These are phyloP conservation scores for Pollenia labialis DNA, from an alignment of 2,888 invertebrate genomes.

Conservation along the genomic window DNA sequence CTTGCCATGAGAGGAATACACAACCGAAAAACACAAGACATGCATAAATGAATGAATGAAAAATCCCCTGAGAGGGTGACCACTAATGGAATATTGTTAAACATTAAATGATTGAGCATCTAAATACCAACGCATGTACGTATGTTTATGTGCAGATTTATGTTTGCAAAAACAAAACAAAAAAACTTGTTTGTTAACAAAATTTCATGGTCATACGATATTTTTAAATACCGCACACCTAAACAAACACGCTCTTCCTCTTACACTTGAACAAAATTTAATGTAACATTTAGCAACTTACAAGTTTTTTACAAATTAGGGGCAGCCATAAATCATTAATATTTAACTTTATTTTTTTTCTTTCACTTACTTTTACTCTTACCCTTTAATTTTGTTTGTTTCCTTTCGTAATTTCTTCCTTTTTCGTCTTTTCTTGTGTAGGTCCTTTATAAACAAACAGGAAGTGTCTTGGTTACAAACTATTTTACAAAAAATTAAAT, in stretches of 20 bases:
- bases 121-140: not conserved
- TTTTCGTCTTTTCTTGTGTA: no score
- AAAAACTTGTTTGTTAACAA: no score
- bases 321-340: constrained; percentile 13
- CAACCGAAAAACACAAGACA: not conserved
- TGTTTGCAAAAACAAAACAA: not conserved
- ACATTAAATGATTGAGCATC: constrained; percentile 39
- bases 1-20: constrained; percentile 29
- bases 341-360: not conserved
- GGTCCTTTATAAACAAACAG: constrained; percentile 23
- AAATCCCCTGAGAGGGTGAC: constrained; percentile 43
- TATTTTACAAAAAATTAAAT: not conserved
- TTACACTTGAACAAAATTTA: no score
- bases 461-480: not conserved
- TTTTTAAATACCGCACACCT: not conserved
- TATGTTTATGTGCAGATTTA: not conserved
- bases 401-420: no score
- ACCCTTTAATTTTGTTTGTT: not conserved
- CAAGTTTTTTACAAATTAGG: not conserved
- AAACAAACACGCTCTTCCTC: not conserved
- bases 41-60: constrained; percentile 28
- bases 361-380: not conserved
- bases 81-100: constrained; percentile 51
- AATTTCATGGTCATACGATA: constrained; percentile 33
- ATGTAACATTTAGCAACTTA: no score